Evolutionary conservation across 2,888 invertebrate genomes (phyloP), one percentile per base, ranked within the genome.

Genomic region (Phragmatobia fuliginosa): DNA sequence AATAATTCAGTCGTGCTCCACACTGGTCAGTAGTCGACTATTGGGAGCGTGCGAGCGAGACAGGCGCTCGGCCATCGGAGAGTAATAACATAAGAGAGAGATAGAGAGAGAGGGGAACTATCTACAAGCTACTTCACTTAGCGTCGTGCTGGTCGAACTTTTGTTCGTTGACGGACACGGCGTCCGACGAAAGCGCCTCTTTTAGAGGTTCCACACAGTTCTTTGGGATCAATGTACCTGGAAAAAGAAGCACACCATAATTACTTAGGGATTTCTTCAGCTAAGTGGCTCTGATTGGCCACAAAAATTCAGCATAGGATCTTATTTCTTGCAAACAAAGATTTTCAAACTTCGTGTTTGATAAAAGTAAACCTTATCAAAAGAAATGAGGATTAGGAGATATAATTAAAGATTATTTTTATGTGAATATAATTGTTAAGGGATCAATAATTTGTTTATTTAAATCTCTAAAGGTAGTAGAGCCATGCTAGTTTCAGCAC

Each of bases 161-260:
- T 88, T 96, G 96, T 90, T 98, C 98, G 87, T 96, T 97, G 63
- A 97, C 96, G 79, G 97, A 97, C 84, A 98, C 98, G 11, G 98
- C 97, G 92, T 98, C 98, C 38, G 97, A 95, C 60, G 97, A 96
- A n/a, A 98, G 95, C 74, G 97, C 97, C 86, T 97, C 97, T 85
- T 97, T 96, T 62, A 98, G 94, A 36, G 97, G 92, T 85, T 98
- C 98, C 84, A 98, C 97, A 89, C 98, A 98, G 88, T 97, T 97
- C 95, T 98, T 98, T 87, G 98, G 98, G 95, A 98, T 98, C 80
- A 98, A 94, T 16, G 98, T 98, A 80, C 98, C 97, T 97, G 93
- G 5, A 45, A 60, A 7, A 0, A 4, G 1, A 56, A 11, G 7
- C 3, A 32, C 16, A 5, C 31, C 0, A 4, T 45, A n/a, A 62